Evolutionary conservation across 2,888 invertebrate genomes (phyloP).

Genomic region (Dorcus hopei): DNA sequence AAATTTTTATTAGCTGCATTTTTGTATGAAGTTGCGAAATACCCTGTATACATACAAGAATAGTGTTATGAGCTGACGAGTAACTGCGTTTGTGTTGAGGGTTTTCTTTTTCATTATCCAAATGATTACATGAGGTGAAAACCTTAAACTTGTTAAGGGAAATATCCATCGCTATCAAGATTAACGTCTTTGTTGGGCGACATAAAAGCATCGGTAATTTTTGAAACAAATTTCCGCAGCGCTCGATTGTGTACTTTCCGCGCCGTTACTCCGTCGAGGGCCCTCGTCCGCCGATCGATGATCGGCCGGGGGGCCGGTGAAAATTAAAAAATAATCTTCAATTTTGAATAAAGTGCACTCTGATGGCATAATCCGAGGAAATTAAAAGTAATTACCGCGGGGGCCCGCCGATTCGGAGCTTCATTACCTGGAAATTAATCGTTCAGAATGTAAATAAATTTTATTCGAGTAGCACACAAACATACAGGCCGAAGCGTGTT

Average conservation of each 20-base stretch:
- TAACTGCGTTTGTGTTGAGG: too few relatives aligned
- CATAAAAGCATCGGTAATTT: background rate
- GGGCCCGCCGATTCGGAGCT: constrained; percentile 13
- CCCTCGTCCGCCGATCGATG: background rate
- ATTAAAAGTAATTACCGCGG: constrained; percentile 10
- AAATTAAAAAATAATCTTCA: constrained; percentile 18
- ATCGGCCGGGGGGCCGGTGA: background rate
- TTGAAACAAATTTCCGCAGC: background rate
- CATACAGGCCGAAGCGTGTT: too few relatives aligned
- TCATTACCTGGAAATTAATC: constrained; percentile 2
- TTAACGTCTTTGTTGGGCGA: background rate
- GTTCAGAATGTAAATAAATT: too few relatives aligned
- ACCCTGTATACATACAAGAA: too few relatives aligned
- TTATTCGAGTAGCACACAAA: too few relatives aligned
- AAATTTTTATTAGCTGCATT: too few relatives aligned
- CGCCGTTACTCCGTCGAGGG: constrained; percentile 8
- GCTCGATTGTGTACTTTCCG: constrained; percentile 13
- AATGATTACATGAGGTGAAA: too few relatives aligned
- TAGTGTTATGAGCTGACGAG: too few relatives aligned
- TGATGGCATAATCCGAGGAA: constrained; percentile 9
- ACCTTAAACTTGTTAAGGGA: too few relatives aligned
- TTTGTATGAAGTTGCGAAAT: too few relatives aligned
- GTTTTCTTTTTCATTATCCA: too few relatives aligned
- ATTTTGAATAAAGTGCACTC: constrained; percentile 11
- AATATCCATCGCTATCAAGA: too few relatives aligned